Evolutionary conservation across 2,113 vertebrate species (phyloP).

Genomic region (Origma solitaria): DNA sequence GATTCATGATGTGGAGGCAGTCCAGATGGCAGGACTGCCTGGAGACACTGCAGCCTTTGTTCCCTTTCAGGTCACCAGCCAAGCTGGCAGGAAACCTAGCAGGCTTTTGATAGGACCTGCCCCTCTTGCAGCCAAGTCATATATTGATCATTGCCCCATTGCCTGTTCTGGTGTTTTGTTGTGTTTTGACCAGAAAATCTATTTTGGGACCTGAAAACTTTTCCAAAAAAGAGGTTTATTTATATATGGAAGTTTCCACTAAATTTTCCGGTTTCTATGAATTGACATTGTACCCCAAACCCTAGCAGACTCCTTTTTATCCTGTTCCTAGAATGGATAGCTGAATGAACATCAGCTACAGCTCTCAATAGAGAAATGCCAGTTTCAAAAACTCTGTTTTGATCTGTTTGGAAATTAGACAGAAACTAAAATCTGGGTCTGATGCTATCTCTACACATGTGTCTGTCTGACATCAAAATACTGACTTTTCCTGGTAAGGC

Average conservation of each 20-base stretch:
- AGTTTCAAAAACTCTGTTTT: background rate
- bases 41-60: conserved; percentile 49
- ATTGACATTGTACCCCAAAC: background rate
- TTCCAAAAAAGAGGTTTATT: background rate
- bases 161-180: background rate
- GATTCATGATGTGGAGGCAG: conserved; percentile 36
- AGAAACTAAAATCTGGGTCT: background rate
- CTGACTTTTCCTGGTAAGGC: background rate
- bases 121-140: conserved; percentile 8
- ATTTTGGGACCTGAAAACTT: background rate
- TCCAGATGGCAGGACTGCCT: conserved; percentile 39
- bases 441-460: background rate
- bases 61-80: conserved; percentile 19
- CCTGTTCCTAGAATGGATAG: background rate
- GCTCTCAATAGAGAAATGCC: background rate
- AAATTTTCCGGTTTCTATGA: fast-evolving
- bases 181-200: background rate
- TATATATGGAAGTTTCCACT: background rate
- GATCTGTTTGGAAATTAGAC: background rate
- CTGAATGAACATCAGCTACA: background rate
- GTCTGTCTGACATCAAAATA: background rate
- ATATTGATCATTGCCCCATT: background rate
- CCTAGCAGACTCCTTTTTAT: background rate
- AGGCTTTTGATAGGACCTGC: background rate
- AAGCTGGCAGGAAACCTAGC: conserved; percentile 21